These are phyloP conservation scores for Gephyroberyx darwinii DNA, from an alignment of 2,797 vertebrate species.

Conservation along the genomic window DNA sequence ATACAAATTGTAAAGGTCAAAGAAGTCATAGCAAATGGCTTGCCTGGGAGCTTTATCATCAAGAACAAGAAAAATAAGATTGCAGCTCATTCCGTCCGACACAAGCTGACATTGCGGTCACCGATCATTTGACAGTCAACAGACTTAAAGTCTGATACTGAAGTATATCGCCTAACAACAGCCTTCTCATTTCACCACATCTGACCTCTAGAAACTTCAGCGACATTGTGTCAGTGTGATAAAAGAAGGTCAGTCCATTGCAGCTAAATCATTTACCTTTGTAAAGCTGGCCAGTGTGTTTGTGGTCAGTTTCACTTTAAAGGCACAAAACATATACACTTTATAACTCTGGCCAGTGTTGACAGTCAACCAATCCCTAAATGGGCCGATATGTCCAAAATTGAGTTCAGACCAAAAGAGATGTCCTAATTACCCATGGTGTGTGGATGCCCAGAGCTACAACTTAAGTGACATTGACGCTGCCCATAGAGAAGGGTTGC, in stretches of 20 bases:
- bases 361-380: conserved; percentile 8
- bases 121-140: conserved; percentile 30
- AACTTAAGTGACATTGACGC: conserved; percentile 18
- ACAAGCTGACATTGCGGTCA: conserved; percentile 21
- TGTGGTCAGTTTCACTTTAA: no score
- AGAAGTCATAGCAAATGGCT: conserved; percentile 18
- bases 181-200: conserved; percentile 27
- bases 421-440: conserved; percentile 47
- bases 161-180: conserved; percentile 11
- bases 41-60: conserved; percentile 9
- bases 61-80: conserved; percentile 14
- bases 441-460: conserved; percentile 28
- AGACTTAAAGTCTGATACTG: conserved; percentile 1
- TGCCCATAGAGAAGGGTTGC: conserved; percentile 30
- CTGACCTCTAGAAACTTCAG: conserved; percentile 39
- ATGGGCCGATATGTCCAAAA: conserved; percentile 19
- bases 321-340: no score
- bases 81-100: conserved; percentile 8
- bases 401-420: conserved; percentile 20
- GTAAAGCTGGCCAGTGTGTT: no score
- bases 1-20: conserved; percentile 2
- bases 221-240: conserved; percentile 1
- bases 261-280: not conserved
- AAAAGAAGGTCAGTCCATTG: conserved; percentile 19
- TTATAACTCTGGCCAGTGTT: not conserved